Base-by-base conservation (phyloP, 2,113 vertebrate species). In the Clinocottus analis region DNA sequence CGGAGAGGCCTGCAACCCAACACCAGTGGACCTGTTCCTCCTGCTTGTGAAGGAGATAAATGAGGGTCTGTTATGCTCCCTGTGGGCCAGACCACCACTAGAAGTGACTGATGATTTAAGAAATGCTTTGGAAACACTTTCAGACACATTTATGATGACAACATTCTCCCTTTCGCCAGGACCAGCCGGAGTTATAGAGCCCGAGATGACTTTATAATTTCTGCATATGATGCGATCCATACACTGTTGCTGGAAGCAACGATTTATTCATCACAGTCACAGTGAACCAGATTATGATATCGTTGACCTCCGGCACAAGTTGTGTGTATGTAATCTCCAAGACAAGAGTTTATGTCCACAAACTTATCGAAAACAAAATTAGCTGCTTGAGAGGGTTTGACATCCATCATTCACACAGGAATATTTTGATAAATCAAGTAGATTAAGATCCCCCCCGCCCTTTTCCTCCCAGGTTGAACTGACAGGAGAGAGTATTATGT, bases 71-170 rank as follows among this genome's bases (percentile, higher is more conserved):
- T 43, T 47, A 49, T 1, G n/a, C 51, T 84, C 71, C 31, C 51
- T 41, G 61, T 79, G 45, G 76, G 31, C 73, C 55, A 81, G 51
- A 83, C 72, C 69, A 37, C 65, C 65, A 72, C 80, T 79, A 72
- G 55, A 82, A 82, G 75, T 29, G 66, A 5, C 43, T 55, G 67
- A 81, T 66, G 68, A 87, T 87, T 86, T 86, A 80, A 81, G 53
- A 78, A 85, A 89, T 51, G 43, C 82, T 66, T 78, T 83, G 79
- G 86, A 86, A 84, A 85, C 53, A 61, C 75, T 85, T 71, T 55
- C 58, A 81, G 81, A 85, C 76, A 60, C 79, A 87, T 86, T 89
- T 82, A 87, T 83, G 68, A 90, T 1, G 5, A 80, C 78, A 71
- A 73, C 79, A 73, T 51, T 65, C 65, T 6, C 35, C 31, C 12